A percentile compares a stretch with the other conserved stretches of the same genome.
These are phyloP conservation scores for Coracopsis vasa DNA, from an alignment of 2,113 vertebrate genomes.

Conservation along the genomic window DNA sequence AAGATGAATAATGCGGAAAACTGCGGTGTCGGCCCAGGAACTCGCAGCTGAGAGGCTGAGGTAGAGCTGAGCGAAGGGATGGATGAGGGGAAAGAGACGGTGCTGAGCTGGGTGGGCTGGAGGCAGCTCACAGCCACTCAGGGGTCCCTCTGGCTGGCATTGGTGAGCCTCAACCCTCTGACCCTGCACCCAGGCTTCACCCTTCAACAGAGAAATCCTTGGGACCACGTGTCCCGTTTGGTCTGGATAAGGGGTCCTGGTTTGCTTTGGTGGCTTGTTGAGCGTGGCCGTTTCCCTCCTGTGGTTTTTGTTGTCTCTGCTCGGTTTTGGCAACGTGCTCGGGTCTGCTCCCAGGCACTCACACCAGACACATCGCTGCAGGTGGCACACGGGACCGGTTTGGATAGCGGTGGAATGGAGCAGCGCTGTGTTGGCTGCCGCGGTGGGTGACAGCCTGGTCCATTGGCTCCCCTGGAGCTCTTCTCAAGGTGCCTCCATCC, in stretches of 20 bases:
- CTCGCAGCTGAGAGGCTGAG: not conserved
- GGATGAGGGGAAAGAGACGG: not conserved
- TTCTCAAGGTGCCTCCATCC: not conserved
- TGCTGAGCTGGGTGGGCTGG: not conserved
- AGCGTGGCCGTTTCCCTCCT: accelerated
- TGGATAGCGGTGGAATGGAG: not conserved
- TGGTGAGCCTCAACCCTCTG: accelerated
- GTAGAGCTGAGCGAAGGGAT: accelerated
- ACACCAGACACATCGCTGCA: accelerated
- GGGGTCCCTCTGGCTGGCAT: not conserved
- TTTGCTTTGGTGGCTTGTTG: accelerated
- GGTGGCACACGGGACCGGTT: not conserved
- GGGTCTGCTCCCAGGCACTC: not conserved
- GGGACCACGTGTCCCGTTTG: accelerated
- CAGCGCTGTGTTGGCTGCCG: not conserved
- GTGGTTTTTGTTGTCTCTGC: not conserved
- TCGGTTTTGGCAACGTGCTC: not conserved
- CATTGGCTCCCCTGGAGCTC: not conserved
- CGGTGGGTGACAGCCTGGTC: not conserved
- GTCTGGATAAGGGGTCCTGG: accelerated
- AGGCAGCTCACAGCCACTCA: not conserved
- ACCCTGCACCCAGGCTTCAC: not conserved
- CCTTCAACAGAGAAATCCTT: accelerated
- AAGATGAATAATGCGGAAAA: not conserved
- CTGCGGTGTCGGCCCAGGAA: not conserved